These are phyloP conservation scores for Zosterops japonicus DNA, from an alignment of 2,113 vertebrate species.

Conservation along the genomic window DNA sequence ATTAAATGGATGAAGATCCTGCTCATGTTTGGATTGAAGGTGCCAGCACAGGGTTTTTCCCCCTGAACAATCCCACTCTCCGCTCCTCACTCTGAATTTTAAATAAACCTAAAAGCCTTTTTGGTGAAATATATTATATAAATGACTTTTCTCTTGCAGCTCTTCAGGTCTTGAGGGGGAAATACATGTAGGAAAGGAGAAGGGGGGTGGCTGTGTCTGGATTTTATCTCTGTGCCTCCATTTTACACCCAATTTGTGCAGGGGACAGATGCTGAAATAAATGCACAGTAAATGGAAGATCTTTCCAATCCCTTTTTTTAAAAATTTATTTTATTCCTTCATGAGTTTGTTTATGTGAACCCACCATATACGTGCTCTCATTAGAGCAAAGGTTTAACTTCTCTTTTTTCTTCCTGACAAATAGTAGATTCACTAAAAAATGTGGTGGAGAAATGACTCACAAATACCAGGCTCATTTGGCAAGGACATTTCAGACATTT, in stretches of 20 bases:
- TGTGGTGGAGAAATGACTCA: constrained; percentile 23
- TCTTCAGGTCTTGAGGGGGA: neutral
- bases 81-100: fast-evolving
- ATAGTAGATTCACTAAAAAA: constrained; percentile 52
- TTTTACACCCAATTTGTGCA: neutral
- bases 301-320: neutral
- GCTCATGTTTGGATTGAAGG: neutral
- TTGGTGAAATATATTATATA: neutral
- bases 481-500: neutral
- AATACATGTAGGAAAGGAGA: neutral
- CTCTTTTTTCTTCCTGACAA: constrained; percentile 1
- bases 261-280: neutral
- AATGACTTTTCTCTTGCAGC: neutral
- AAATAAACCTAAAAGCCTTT: neutral
- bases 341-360: neutral
- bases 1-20: fast-evolving
- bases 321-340: neutral
- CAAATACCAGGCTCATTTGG: constrained; percentile 40
- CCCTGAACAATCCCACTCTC: neutral
- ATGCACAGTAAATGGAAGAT: neutral
- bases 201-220: neutral
- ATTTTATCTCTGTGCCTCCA: neutral
- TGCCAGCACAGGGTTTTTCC: neutral
- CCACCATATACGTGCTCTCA: neutral
- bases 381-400: neutral